Base-by-base conservation (phyloP, 2,797 vertebrate species). In the Ibycter americanus region DNA sequence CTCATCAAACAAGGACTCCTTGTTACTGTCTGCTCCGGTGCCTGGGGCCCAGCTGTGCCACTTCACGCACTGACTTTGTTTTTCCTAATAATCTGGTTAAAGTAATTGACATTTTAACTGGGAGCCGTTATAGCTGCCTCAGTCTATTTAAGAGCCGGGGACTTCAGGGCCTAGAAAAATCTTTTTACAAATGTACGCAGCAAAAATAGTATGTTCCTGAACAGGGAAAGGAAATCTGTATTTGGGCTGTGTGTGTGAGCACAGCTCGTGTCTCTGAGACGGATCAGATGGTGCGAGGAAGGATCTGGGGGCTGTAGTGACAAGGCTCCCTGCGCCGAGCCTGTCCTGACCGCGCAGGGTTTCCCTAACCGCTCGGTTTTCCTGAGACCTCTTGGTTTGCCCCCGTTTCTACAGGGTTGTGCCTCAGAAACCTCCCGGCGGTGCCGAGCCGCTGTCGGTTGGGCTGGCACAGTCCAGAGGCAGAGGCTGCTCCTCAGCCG, bases 41-140 rank as follows among this genome's bases (percentile, higher is more conserved):
- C 93, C 40, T 6, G 12, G 91, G 78, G 86, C 95, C 94, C 91
- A 92, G 95, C 96, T 96, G 91, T 65, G 95, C 92, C 6, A 5
- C 87, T 31, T 25, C 36, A 1, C 84, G 3, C 79, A 29, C 78
- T 14, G 27, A 86, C 91, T 83, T 93, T 1, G 70, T 49, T 96
- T 96, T 90, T 93, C 94, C 89, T 71, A 67, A 91, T 96, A 94
- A 97, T 96, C 84, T 76, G 93, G 89, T 97, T 97, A 91, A 96
- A 97, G 92, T 79, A 95, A 96, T 97, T 96, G 96, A 73, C 95
- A 73, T 97, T 97, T 96, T 92, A 94, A 92, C 92, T 96, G 49
- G 0, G 79, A 90, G 89, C 93, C 12, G 2, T 56, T 21, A 6
- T 16, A 86, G 72, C 95, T 78, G 84, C 86, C 95, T 93, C 84